phyloP scores from a whole-genome alignment of 2,888 invertebrate genomes.

The Neoscelio sp. region DNA sequence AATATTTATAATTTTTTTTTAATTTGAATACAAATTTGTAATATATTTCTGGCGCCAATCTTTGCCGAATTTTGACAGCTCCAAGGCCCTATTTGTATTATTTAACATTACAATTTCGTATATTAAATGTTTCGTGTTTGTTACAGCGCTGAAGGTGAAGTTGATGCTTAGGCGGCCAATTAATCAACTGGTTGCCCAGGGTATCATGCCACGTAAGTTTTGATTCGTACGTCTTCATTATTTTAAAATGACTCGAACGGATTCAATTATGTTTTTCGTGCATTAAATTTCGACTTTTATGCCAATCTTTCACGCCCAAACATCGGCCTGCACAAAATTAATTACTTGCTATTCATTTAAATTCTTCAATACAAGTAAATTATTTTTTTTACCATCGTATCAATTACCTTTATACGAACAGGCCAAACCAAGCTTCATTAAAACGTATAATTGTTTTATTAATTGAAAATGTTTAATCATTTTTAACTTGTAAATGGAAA shows the following conservation, averaged over 20 bases:
- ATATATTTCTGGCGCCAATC: too few relatives aligned
- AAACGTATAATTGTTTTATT: too few relatives aligned
- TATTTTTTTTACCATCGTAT: too few relatives aligned
- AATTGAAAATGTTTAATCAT: too few relatives aligned
- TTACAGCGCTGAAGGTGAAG: conserved; percentile 98
- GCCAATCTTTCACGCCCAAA: conserved; percentile 21
- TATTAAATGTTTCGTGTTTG: conserved; percentile 76
- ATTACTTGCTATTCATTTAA: conserved; percentile 13
- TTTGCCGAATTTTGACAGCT: too few relatives aligned
- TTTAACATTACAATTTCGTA: background rate
- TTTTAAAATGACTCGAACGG: conserved; percentile 34
- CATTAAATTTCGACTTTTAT: conserved; percentile 15
- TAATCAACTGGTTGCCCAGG: conserved; percentile 98
- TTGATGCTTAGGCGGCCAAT: conserved; percentile 97
- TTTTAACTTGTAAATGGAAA: too few relatives aligned
- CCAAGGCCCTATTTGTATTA: too few relatives aligned
- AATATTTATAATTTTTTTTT: too few relatives aligned
- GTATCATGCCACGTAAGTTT: conserved; percentile 99
- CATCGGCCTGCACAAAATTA: conserved; percentile 13
- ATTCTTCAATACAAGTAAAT: conserved; percentile 1
- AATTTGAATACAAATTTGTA: too few relatives aligned
- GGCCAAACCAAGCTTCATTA: too few relatives aligned
- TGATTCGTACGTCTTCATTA: conserved; percentile 40
- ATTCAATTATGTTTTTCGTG: conserved; percentile 51
- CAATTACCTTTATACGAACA: too few relatives aligned